These are phyloP conservation scores for Phoeniculus purpureus DNA, from an alignment of 2,797 vertebrate species.

Conservation along the genomic window DNA sequence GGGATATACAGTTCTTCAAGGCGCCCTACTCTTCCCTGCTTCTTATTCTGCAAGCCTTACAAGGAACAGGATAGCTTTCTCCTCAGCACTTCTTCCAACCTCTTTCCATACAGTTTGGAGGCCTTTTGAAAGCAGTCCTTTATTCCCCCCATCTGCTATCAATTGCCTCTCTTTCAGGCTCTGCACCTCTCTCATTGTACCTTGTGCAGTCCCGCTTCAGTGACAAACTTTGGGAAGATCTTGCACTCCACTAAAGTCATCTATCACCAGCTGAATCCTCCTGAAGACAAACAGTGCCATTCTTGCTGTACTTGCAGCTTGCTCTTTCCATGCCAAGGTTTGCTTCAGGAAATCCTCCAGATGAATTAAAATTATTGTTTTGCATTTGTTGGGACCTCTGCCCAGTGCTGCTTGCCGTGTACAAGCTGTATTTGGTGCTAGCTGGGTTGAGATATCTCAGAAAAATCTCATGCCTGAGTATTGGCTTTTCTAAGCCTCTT, in stretches of 20 bases:
- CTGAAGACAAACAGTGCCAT: background rate
- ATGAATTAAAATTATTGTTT: slow-evolving; percentile 45
- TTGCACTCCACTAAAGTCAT: background rate
- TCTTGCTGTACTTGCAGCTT: background rate
- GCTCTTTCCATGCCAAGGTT: slow-evolving; percentile 10
- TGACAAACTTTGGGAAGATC: background rate
- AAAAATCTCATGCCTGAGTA: slow-evolving; percentile 30
- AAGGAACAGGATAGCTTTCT: background rate
- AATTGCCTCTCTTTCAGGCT: background rate
- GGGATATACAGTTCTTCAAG: background rate
- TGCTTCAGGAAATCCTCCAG: slow-evolving; percentile 58
- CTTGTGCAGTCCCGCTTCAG: background rate
- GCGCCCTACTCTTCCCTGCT: background rate
- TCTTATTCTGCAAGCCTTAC: background rate
- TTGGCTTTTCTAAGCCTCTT: background rate
- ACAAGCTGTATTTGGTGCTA: slow-evolving; percentile 17
- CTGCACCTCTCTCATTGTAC: background rate
- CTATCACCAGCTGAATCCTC: background rate
- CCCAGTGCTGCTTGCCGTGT: background rate
- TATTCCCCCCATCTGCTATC: background rate
- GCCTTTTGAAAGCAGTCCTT: background rate
- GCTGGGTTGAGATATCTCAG: slow-evolving; percentile 34
- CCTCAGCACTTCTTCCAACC: background rate
- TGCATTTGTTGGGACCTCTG: slow-evolving; percentile 34
- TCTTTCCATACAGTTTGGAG: background rate